Conservation (phyloP, 2,113 vertebrate genomes). For the Petrocephalus zakoni region DNA sequence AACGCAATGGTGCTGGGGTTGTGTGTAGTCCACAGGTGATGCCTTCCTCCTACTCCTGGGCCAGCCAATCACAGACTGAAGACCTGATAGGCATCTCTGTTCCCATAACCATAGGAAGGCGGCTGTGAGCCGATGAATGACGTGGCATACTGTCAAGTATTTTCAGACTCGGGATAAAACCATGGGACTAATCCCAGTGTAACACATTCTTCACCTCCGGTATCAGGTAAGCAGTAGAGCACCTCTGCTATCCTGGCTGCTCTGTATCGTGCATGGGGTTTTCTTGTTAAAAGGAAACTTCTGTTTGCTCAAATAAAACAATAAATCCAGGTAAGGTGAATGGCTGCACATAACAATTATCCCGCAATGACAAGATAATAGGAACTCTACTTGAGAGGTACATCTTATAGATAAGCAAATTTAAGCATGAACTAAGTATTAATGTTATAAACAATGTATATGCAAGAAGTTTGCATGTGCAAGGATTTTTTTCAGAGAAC, state of each 20-base stretch:
- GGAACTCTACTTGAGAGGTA: too few species aligned
- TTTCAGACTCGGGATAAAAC: constrained; percentile 44
- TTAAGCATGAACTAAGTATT: neutral
- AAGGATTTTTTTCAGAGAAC: neutral
- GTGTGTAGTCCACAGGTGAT: neutral
- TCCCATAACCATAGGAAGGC: constrained; percentile 20
- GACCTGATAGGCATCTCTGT: constrained; percentile 1
- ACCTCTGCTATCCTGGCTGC: neutral
- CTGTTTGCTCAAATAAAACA: neutral
- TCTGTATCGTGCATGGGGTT: neutral
- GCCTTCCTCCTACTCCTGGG: constrained; percentile 10
- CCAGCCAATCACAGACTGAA: neutral
- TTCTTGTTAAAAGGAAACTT: neutral
- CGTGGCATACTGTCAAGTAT: constrained; percentile 52
- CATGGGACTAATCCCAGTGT: constrained; percentile 23
- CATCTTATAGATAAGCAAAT: neutral
- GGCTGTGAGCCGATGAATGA: constrained; percentile 47
- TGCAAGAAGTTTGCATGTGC: neutral
- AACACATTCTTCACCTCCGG: neutral
- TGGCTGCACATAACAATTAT: neutral
- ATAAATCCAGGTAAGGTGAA: neutral
- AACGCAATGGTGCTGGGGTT: neutral
- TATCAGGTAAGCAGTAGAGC: neutral
- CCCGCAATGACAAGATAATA: neutral
- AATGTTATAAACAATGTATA: neutral